Evolutionary conservation across 2,888 invertebrate species (phyloP).

Genomic region (Philonicus albiceps): DNA sequence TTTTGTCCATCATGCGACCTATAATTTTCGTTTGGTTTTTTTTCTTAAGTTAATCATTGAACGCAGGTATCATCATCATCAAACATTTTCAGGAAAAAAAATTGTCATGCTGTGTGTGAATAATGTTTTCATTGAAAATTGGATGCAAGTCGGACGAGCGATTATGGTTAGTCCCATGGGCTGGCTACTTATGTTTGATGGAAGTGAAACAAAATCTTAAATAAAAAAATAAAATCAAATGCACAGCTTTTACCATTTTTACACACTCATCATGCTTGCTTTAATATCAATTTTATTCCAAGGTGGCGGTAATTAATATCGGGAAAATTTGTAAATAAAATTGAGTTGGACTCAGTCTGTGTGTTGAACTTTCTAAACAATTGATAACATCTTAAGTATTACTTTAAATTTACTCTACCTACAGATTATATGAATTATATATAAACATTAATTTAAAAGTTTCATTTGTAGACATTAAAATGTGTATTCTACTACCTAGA

Average conservation of each 20-base stretch:
- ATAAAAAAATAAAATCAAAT: constrained; percentile 29
- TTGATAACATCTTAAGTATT: not conserved
- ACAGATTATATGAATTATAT: not conserved
- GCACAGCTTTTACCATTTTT: constrained; percentile 44
- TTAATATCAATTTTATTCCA: constrained; percentile 26
- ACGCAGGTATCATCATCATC: constrained; percentile 39
- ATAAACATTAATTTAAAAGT: not conserved
- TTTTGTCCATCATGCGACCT: constrained; percentile 23
- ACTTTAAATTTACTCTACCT: not conserved
- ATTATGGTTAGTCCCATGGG: not conserved
- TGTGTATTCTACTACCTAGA: not conserved
- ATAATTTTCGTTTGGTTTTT: not conserved
- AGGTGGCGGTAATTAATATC: not conserved
- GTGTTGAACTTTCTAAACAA: not conserved
- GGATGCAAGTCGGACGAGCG: constrained; percentile 3
- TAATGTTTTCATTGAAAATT: constrained; percentile 35
- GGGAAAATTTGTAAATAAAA: not conserved
- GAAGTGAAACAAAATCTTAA: constrained; percentile 30
- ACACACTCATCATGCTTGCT: constrained; percentile 17
- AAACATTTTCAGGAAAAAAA: constrained; percentile 34
- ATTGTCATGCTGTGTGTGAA: constrained; percentile 50
- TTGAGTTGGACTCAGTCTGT: not conserved
- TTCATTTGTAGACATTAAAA: not conserved
- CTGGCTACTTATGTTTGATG: not conserved
- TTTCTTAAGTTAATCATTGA: constrained; percentile 19